Base-by-base conservation (phyloP, 2,797 vertebrate species). In the Melanotaenia boesemani region DNA sequence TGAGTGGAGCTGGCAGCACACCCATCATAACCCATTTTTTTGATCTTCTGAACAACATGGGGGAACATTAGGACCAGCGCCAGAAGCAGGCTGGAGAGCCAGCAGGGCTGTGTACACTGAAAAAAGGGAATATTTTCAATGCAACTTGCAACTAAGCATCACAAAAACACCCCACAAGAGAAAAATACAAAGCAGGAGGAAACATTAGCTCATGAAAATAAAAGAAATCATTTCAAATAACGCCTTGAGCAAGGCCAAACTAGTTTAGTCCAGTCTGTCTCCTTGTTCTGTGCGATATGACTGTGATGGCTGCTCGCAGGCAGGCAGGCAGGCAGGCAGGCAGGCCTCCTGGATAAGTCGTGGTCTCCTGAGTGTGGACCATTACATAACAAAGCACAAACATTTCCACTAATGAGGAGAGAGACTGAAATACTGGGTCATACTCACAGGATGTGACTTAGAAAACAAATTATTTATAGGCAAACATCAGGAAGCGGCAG, bases 381-480 rank as follows among this genome's bases (percentile, higher is more conserved):
- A 28, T 90, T 91, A 91, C 64, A 72, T 86, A 91, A 92, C 79
- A 67, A 76, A 79, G 83, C 73, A 79, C 72, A 81, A 82, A 83
- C 64, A 67, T 77, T 81, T 73, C 44, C 44, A 70, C 81, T 83
- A 83, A 89, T 81, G 79, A 75, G 66, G 46, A 73, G 65, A 30
- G 61, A 41, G 73, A 76, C 3, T 70, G 77, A 80, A 83, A 80
- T 82, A 85, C 78, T 82, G 72, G 84, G 79, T 87, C 84, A 85
- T 52, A 59, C 46, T 77, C 30, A n/a, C 71, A 76, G 76, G 80
- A 79, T 52, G 28, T 28, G 75, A 74, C 48, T 81, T 36, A 57
- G 28, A 70, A 61, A 80, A 78, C 44, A 60, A 70, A 73, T 69
- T 61, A 67, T 82, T 85, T 55, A 70, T 50, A 84, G 50, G 44